phyloP scores from a whole-genome alignment of 2,888 invertebrate genomes.

The Sinelater perroti region DNA sequence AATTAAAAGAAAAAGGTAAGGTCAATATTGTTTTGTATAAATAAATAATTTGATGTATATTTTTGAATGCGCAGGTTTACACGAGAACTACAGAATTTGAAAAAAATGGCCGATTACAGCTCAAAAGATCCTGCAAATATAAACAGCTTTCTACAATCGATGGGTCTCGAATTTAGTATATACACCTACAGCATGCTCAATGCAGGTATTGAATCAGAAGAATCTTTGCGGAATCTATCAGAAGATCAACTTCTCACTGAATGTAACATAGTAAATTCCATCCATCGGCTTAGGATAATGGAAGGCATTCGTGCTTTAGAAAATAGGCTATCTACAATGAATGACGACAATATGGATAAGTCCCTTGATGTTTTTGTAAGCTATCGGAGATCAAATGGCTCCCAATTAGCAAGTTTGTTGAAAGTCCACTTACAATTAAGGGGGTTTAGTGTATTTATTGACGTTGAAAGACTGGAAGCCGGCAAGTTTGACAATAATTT shows the following conservation, averaged over 20 bases:
- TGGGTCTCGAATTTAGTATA: slow-evolving; percentile 90
- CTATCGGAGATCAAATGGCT: slow-evolving; percentile 96
- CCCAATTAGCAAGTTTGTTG: slow-evolving; percentile 91
- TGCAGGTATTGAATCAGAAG: slow-evolving; percentile 88
- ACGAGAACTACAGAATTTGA: slow-evolving; percentile 89
- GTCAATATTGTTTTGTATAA: too few species aligned
- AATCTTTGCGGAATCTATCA: slow-evolving; percentile 82
- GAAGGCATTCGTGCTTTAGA: slow-evolving; percentile 83
- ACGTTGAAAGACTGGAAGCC: slow-evolving; percentile 96
- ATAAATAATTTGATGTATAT: too few species aligned
- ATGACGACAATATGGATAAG: slow-evolving; percentile 84
- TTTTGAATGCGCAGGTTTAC: slow-evolving; percentile 84
- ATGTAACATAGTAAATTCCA: slow-evolving; percentile 92
- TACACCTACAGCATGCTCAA: slow-evolving; percentile 97
- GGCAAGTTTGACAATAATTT: slow-evolving; percentile 99
- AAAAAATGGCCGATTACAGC: slow-evolving; percentile 96
- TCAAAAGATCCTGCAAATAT: slow-evolving; percentile 92
- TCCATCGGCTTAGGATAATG: slow-evolving; percentile 90
- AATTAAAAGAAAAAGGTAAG: slow-evolving; percentile 85
- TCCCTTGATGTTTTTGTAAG: slow-evolving; percentile 97
- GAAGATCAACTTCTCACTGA: slow-evolving; percentile 92
- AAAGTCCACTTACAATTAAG: slow-evolving; percentile 96
- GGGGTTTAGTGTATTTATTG: slow-evolving; percentile 97
- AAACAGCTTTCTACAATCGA: slow-evolving; percentile 81
- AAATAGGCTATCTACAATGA: slow-evolving; percentile 71